Conservation (phyloP, 30 jellyfish, hydroid and myxozoan species). For the Pseudorhiza aurosa region DNA sequence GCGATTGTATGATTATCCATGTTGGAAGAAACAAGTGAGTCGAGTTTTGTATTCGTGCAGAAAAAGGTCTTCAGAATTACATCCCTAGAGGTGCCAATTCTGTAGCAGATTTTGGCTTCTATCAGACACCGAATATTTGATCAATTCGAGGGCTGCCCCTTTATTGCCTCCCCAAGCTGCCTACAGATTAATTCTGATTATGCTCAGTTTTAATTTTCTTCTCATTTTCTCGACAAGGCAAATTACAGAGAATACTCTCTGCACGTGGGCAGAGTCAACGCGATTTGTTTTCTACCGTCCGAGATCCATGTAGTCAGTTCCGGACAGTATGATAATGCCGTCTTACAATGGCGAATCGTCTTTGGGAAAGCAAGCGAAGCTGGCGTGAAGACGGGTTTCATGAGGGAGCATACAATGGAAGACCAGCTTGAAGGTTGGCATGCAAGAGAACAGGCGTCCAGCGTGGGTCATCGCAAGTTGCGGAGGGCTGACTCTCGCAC, state of each 20-base stretch:
- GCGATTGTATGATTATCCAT: slow-evolving; percentile 75
- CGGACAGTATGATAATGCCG: slow-evolving; percentile 58
- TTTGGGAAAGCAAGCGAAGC: slow-evolving; percentile 26
- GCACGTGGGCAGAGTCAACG: slow-evolving; percentile 39
- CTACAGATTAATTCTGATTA: no score
- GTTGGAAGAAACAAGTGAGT: slow-evolving; percentile 27
- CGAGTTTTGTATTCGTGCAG: no score
- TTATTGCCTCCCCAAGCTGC: no score
- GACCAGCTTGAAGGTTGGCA: slow-evolving; percentile 5
- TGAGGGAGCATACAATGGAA: slow-evolving; percentile 19
- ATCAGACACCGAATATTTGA: no score
- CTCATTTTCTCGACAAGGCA: neutral
- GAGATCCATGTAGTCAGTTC: slow-evolving; percentile 31
- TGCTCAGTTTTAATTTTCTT: neutral
- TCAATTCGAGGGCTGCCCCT: no score
- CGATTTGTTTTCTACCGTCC: slow-evolving; percentile 43
- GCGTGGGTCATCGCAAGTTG: slow-evolving; percentile 60
- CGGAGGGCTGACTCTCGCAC: slow-evolving; percentile 22
- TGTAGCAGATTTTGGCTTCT: no score
- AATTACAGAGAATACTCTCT: slow-evolving; percentile 58
- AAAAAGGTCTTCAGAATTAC: no score
- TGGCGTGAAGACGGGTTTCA: slow-evolving; percentile 27
- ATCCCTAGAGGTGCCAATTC: no score
- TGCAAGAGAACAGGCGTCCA: slow-evolving; percentile 15
- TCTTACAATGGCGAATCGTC: slow-evolving; percentile 60